These are phyloP conservation scores for Periplaneta americana DNA, from an alignment of 1,140 invertebrate species.

Conservation along the genomic window DNA sequence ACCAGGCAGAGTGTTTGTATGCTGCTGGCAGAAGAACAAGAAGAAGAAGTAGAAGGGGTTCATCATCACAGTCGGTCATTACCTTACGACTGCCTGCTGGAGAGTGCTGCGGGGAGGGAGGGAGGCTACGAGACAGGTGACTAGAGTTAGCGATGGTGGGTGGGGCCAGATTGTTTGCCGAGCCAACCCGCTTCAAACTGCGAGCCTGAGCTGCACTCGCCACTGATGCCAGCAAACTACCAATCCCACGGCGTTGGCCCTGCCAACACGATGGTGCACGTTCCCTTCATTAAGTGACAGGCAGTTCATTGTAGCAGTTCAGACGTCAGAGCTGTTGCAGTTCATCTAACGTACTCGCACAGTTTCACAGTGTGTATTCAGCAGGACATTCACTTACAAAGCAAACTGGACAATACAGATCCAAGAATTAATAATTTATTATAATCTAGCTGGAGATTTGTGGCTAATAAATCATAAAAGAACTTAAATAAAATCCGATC, in stretches of 20 bases:
- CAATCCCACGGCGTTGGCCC: conserved; percentile 24
- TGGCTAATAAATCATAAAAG: no score
- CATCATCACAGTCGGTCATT: conserved; percentile 20
- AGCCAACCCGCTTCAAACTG: conserved; percentile 52
- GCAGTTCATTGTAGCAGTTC: no score
- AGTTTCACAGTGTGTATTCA: no score
- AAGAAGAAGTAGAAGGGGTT: neutral
- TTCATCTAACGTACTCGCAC: no score
- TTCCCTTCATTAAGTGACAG: neutral
- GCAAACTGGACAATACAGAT: no score
- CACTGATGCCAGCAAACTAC: conserved; percentile 40
- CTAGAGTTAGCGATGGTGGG: conserved; percentile 35
- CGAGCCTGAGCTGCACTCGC: conserved; percentile 40
- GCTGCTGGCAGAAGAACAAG: neutral
- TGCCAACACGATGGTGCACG: conserved; percentile 3
- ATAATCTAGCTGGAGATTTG: no score
- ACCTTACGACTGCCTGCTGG: conserved; percentile 51
- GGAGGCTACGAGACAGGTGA: conserved; percentile 57
- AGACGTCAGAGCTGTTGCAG: no score
- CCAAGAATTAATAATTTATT: no score
- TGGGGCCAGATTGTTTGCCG: conserved; percentile 53
- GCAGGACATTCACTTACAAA: no score
- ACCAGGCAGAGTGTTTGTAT: neutral
- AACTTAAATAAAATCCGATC: no score
- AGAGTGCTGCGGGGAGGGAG: conserved; percentile 71